phyloP scores from a whole-genome alignment of 2,113 vertebrate species.

The Campylomormyrus numenius region DNA sequence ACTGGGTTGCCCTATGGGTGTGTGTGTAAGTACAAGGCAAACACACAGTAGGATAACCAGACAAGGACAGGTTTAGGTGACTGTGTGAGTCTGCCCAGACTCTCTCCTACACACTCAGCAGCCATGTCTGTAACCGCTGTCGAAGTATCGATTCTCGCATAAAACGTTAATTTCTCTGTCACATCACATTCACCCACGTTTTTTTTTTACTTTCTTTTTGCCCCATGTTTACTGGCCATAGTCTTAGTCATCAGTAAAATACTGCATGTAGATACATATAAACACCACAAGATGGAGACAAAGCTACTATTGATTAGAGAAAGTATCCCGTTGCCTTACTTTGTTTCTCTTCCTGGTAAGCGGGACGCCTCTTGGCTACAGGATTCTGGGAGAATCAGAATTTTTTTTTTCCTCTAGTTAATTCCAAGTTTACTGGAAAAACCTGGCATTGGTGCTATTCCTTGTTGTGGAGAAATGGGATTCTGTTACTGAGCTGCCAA shows the following conservation, averaged over 20 bases:
- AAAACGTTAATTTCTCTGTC: neutral
- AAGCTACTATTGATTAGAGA: neutral
- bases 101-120: neutral
- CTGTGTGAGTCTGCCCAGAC: neutral
- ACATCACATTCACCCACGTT: neutral
- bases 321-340: neutral
- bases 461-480: neutral
- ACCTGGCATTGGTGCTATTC: neutral
- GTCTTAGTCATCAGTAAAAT: neutral
- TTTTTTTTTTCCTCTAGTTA: neutral
- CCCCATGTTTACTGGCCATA: neutral
- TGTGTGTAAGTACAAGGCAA: neutral
- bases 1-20: neutral
- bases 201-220: neutral
- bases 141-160: neutral
- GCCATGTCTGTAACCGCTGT: neutral
- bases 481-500: neutral
- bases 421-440: neutral
- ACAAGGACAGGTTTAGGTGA: neutral
- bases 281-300: neutral
- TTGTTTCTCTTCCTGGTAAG: neutral
- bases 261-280: neutral
- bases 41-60: neutral
- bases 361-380: neutral
- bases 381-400: neutral